Evolutionary conservation across 2,113 vertebrate genomes (phyloP).

Genomic region (Psephotus haematonotus): DNA sequence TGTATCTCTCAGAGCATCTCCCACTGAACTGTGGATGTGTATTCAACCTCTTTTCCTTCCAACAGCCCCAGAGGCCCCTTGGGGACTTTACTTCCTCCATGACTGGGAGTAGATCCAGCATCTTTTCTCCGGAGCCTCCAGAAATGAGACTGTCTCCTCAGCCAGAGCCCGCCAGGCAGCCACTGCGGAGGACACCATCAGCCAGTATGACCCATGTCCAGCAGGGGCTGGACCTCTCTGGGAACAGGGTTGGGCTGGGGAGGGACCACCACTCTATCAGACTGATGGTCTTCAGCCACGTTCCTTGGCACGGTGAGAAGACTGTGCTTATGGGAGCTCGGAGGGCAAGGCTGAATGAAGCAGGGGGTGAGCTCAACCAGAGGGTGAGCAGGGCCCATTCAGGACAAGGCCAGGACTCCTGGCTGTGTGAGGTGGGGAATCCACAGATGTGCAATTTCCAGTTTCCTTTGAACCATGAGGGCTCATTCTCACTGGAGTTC

Average conservation of each 20-base stretch:
- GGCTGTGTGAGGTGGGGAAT: not conserved
- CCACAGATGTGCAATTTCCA: not conserved
- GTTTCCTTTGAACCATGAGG: not conserved
- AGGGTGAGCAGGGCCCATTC: not conserved
- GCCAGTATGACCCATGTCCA: constrained; percentile 51
- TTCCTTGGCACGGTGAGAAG: not conserved
- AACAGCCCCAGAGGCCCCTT: constrained; percentile 68
- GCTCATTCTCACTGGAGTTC: not conserved
- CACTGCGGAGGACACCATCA: constrained; percentile 71
- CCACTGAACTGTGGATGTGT: not conserved
- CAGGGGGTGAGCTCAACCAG: not conserved
- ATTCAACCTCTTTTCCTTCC: constrained; percentile 40
- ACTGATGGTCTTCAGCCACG: not conserved
- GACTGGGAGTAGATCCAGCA: constrained; percentile 61
- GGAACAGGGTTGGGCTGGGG: not conserved
- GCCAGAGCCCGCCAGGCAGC: constrained; percentile 52
- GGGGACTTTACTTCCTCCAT: constrained; percentile 65
- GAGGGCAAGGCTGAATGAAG: not conserved
- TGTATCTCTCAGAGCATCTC: not conserved
- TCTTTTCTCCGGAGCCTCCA: constrained; percentile 60
- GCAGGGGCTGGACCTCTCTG: not conserved
- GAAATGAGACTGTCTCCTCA: constrained; percentile 66
- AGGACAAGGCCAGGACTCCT: not conserved
- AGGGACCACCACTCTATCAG: not conserved
- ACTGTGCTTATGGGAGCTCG: not conserved